Percentiles rank a stretch among this genome's conserved stretches.
These are phyloP conservation scores for Girardinus metallicus DNA, from an alignment of 2,797 vertebrate genomes.

Conservation along the genomic window DNA sequence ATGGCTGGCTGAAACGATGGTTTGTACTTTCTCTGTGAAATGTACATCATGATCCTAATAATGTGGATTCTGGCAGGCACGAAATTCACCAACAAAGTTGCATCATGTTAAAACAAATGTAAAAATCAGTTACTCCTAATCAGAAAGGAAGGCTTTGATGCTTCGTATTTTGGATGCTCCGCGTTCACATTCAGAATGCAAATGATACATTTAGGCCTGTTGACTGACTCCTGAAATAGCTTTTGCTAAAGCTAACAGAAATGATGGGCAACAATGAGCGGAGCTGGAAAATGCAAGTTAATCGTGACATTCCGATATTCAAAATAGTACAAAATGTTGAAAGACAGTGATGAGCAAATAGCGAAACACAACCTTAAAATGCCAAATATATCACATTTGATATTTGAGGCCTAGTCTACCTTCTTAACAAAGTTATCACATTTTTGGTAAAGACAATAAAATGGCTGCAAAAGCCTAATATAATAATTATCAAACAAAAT, in stretches of 20 bases:
- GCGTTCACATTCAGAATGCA: background rate
- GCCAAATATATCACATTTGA: background rate
- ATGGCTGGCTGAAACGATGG: slow-evolving; percentile 46
- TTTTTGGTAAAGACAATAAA: background rate
- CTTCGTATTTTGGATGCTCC: background rate
- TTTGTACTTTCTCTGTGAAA: slow-evolving; percentile 42
- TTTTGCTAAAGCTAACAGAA: slow-evolving; percentile 1
- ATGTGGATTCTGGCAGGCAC: background rate
- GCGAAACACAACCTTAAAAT: background rate
- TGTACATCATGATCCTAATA: background rate
- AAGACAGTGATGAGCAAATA: background rate
- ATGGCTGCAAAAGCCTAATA: background rate
- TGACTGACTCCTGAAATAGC: background rate
- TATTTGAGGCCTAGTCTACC: background rate
- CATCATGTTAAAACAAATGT: background rate
- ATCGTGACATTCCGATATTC: background rate
- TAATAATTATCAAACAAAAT: background rate
- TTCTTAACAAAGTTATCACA: background rate
- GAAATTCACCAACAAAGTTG: slow-evolving; percentile 11
- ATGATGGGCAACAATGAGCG: background rate
- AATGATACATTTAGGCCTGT: background rate
- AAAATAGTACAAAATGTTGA: background rate
- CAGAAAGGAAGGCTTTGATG: background rate
- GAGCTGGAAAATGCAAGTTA: background rate
- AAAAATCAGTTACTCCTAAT: background rate